Evolutionary conservation across 2,113 vertebrate species (phyloP).

Genomic region (Orycteropus afer): DNA sequence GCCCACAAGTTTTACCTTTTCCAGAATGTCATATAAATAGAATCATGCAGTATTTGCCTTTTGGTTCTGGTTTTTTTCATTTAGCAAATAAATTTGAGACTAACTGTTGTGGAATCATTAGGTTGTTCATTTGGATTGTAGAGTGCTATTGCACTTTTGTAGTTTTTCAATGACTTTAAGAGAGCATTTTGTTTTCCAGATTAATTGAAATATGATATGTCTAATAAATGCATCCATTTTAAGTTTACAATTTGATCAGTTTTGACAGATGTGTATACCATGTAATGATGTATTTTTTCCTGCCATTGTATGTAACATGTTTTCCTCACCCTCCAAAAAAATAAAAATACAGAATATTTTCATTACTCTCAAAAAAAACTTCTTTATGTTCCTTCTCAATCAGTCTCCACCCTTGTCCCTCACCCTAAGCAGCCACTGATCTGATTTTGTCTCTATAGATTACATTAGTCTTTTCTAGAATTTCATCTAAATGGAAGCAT

Average conservation of each 20-base stretch:
- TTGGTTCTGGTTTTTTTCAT: background rate
- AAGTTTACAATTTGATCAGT: background rate
- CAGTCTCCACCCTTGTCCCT: background rate
- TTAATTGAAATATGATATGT: background rate
- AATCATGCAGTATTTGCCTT: background rate
- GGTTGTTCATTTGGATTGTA: background rate
- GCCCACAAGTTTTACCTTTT: background rate
- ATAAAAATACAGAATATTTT: background rate
- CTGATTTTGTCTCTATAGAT: background rate
- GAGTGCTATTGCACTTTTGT: background rate
- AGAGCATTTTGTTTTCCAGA: background rate
- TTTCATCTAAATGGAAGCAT: background rate
- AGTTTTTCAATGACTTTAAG: background rate
- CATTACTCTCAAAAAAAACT: background rate
- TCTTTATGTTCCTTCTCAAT: background rate
- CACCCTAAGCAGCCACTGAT: background rate
- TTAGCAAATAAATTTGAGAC: background rate
- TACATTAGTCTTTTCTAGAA: background rate
- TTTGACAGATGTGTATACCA: background rate
- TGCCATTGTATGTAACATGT: background rate
- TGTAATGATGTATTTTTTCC: background rate
- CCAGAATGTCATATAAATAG: background rate
- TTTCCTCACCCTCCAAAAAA: background rate
- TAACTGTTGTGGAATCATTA: background rate
- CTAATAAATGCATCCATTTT: background rate